Base-by-base conservation (phyloP, 1,140 invertebrate species). In the Berghia stephanieae region DNA sequence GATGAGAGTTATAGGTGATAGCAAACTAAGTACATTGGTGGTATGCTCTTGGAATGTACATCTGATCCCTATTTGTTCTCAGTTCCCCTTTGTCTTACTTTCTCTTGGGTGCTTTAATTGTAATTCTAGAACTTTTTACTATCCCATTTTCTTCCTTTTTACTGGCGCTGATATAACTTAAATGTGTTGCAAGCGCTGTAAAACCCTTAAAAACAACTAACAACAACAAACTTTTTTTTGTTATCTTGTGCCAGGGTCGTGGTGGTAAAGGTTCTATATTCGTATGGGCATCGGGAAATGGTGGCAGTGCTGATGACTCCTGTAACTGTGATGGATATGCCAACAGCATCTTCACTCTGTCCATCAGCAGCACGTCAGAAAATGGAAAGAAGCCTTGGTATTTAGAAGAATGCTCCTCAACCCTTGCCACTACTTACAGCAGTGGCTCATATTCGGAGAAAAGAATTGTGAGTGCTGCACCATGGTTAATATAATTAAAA, bases 261-360 rank as follows among this genome's bases (percentile, higher is more conserved):
- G 93, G 94, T 82, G 97, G 97, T n/a, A 96, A 96, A 90, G 98
- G 98, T n/a, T 98, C 96, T 16, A 99, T 99, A 83, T 99, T 99
- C 88, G 96, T 99, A 0, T 99, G 98, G 98, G 98, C 98, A 13
- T 98, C 96, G 10, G 98, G 98, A 13, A 99, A 99, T 88, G 98
- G 98, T 46, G 98, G 98, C 31, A 92, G 96, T 75, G 94, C 97
- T 86, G 95, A 95, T 3, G 98, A 99, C 85, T 98, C 96, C 0
- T 99, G 98, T 86, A 98, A 98, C 88, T 99, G 98, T 91, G 98
- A 99, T 88, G 98, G 98, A 13, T 99, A 99, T 88, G 98, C 97
- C 16, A 99, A 99, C 86, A 98, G 96, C 83, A 99, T 99, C 85
- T 99, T 98, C 89, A 99, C 98, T 0, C 89, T 99, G 38, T 98